Evolutionary conservation across 2,888 invertebrate genomes (phyloP), one percentile per base, ranked within the genome.

Genomic region (Rutpela maculata): DNA sequence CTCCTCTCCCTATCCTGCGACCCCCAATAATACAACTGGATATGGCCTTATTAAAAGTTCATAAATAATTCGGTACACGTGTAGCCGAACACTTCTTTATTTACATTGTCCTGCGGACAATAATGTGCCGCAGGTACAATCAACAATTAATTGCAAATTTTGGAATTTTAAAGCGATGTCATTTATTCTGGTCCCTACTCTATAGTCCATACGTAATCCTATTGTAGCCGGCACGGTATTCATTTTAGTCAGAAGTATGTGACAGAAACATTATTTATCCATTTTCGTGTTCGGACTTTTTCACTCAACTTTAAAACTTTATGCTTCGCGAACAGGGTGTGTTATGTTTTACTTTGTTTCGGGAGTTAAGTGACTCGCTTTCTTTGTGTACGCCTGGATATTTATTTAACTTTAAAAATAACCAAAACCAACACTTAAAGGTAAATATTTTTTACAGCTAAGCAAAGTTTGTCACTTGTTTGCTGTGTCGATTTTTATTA

Each of bases 181-280:
- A 62, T 62, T 72, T 72, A 72, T 72, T 72, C 63, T 55, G 22
- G 22, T 35, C 55, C 72, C 72, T 63, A 31, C 55, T 62, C 62
- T 50, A 63, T 72, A 72, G 72, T 38, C 63, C 63, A 35, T 35
- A 63, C 72, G 63, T 55, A 72, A 63, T 63, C 63, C 72, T 50
- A 63, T 72, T 72, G 31, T 63, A 63, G 5, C 31, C 63, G 10
- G 55, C 22, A 4, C 31, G 63, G 62, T 50, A 72, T 72, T 72
- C 72, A 72, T 72, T 72, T 72, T 63, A 72, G 63, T 63, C 72
- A 55, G 63, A 63, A 70, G 50, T 63, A 70, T 72, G 50, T 72
- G 72, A 72, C 72, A 72, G 55, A 72, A 63, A 72, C 72, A 72
- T 72, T 63, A 72, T 72, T 72, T 63, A 72, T 72, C 62, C 63